Evolutionary conservation across 2,113 vertebrate genomes (phyloP).

Genomic region (Pygathrix nemaeus): DNA sequence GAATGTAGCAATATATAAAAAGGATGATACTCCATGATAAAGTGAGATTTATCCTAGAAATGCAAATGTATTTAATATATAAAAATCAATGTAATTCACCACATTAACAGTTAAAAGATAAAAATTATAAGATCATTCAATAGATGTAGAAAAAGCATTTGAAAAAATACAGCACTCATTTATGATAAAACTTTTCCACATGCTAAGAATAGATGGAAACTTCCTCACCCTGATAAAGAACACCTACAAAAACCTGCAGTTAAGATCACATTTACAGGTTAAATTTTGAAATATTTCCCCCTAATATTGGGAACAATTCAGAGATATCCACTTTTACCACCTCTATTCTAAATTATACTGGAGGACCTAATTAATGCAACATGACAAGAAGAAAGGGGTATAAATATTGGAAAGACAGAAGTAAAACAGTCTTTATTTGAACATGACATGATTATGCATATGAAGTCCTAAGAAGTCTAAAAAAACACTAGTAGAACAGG

Average conservation of each 20-base stretch:
- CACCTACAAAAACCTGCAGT: neutral
- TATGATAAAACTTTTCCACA: neutral
- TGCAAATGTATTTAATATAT: neutral
- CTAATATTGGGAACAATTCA: neutral
- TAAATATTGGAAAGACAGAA: neutral
- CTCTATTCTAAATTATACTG: neutral
- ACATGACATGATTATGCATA: neutral
- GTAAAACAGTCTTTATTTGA: neutral
- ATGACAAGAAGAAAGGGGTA: neutral
- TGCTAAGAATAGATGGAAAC: neutral
- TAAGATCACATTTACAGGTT: neutral
- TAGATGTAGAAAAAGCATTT: constrained; percentile 11
- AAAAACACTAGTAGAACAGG: neutral
- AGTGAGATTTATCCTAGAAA: constrained; percentile 9
- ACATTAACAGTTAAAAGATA: neutral
- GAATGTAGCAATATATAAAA: neutral
- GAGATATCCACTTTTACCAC: neutral
- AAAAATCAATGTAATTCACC: constrained; percentile 42
- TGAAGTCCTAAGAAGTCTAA: neutral
- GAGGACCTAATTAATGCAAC: neutral
- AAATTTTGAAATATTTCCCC: neutral
- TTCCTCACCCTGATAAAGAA: neutral
- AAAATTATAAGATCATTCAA: neutral
- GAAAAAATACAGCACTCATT: neutral
- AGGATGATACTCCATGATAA: neutral